Base-by-base conservation (phyloP, 2,113 vertebrate genomes). In the Taxidea taxus region DNA sequence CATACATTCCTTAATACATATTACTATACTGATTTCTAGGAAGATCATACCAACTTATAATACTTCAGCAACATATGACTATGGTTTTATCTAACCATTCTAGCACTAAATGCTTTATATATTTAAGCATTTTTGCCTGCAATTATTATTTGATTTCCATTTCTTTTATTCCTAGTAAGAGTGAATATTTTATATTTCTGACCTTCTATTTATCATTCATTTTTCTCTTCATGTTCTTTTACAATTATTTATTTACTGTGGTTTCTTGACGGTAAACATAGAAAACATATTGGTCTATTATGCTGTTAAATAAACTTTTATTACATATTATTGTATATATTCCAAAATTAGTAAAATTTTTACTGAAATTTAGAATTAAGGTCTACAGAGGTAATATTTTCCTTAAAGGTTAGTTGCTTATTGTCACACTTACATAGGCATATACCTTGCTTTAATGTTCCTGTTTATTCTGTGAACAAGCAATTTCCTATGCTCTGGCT, bases 111-210 rank as follows among this genome's bases (percentile, higher is more conserved):
- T 85, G 25, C 39, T 87, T 90, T 70, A 90, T 31, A 88, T 66
- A 88, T 64, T 94, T 91, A 70, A 70, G 23, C 7, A 80, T 68
- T 62, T 60, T 51, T 62, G 4, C 56, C 27, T 47, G 9, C 80
- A 72, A 86, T 78, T 42, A 90, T 68, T 75, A 87, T 81, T 91
- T 47, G 72, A 27, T 13, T 83, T 94, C 39, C 10, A 84, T 93
- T 92, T 68, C 54, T 72, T 96, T 62, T 39, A 34, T 62, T 85
- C 51, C 74, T 77, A 82, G 18, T 56, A 58, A 85, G 12, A 82
- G 4, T 75, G 31, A 96, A 75, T 47, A 60, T 70, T 85, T 90
- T 96, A 31, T 92, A 77, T 83, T 72, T 84, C 31, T 95, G 70
- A 44, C 31, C 31, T 54, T 89, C 31, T 60, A 84, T 87, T 88